These are phyloP conservation scores for Tragulus kanchil DNA, from an alignment of 2,113 vertebrate genomes.

Conservation along the genomic window DNA sequence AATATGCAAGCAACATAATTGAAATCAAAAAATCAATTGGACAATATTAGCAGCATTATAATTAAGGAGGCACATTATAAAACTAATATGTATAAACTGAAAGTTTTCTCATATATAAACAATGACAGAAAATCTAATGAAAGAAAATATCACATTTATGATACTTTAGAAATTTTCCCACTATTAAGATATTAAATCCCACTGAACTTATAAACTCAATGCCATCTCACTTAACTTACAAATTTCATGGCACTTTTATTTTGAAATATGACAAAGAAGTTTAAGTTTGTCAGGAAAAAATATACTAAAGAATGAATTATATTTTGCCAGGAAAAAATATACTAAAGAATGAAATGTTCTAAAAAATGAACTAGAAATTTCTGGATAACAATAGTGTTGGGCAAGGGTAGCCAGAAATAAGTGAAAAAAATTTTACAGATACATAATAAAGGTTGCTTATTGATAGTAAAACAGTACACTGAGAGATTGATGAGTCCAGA, in stretches of 20 bases:
- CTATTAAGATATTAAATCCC: neutral
- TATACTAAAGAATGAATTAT: neutral
- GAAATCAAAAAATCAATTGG: conserved; percentile 20
- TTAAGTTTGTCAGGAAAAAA: neutral
- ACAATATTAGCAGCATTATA: conserved; percentile 17
- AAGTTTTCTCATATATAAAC: neutral
- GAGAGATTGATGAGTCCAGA: neutral
- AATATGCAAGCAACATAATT: neutral
- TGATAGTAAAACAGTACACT: neutral
- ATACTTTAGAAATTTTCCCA: conserved; percentile 2
- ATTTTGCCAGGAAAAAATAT: neutral
- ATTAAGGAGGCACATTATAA: neutral
- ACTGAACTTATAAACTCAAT: conserved; percentile 17
- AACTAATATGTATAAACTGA: neutral
- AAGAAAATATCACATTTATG: conserved; percentile 1
- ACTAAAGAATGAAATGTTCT: neutral
- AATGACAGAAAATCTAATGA: conserved; percentile 35
- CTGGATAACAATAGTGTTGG: neutral
- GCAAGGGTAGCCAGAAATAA: neutral
- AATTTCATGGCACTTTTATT: neutral
- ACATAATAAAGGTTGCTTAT: neutral
- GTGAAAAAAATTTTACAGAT: neutral
- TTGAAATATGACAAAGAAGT: conserved; percentile 6
- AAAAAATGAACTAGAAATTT: neutral
- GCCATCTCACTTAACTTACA: neutral